Conservation (phyloP, 2,113 vertebrate genomes). For the Onychorhynchus coronatus region DNA sequence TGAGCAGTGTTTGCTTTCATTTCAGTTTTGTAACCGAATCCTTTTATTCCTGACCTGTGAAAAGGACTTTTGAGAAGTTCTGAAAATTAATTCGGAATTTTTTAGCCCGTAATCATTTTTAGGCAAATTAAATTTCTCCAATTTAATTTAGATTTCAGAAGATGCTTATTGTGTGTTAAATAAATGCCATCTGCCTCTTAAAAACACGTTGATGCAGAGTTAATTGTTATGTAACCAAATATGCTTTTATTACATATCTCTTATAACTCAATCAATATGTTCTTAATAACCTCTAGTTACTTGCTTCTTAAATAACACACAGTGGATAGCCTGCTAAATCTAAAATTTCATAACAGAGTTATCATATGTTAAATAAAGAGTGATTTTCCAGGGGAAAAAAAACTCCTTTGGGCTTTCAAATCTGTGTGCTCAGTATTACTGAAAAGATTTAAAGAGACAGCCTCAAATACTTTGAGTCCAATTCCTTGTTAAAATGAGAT, state of each 20-base stretch:
- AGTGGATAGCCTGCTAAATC: slow-evolving; percentile 69
- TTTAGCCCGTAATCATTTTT: slow-evolving; percentile 48
- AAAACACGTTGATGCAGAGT: slow-evolving; percentile 62
- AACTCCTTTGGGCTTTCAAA: slow-evolving; percentile 65
- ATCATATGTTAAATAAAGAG: slow-evolving; percentile 76
- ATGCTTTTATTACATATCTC: slow-evolving; percentile 71
- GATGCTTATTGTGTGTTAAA: slow-evolving; percentile 73
- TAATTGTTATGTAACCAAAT: slow-evolving; percentile 79
- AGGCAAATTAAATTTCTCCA: slow-evolving; percentile 69
- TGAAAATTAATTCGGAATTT: slow-evolving; percentile 37
- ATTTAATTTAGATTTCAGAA: slow-evolving; percentile 79
- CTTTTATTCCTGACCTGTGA: not conserved
- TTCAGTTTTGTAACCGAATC: not conserved
- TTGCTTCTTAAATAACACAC: slow-evolving; percentile 65
- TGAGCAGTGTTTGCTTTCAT: not conserved
- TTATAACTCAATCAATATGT: slow-evolving; percentile 75
- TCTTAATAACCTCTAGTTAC: slow-evolving; percentile 75
- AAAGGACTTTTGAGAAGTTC: not conserved
- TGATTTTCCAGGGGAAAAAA: slow-evolving; percentile 62
- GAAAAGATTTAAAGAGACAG: slow-evolving; percentile 62
- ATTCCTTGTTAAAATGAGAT: not conserved
- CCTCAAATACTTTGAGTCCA: not conserved
- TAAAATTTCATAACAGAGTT: slow-evolving; percentile 75
- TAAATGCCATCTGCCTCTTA: slow-evolving; percentile 79
- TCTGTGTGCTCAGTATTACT: slow-evolving; percentile 17